phyloP scores from a whole-genome alignment of 2,888 invertebrate species.

The Invenusta paracnida region DNA sequence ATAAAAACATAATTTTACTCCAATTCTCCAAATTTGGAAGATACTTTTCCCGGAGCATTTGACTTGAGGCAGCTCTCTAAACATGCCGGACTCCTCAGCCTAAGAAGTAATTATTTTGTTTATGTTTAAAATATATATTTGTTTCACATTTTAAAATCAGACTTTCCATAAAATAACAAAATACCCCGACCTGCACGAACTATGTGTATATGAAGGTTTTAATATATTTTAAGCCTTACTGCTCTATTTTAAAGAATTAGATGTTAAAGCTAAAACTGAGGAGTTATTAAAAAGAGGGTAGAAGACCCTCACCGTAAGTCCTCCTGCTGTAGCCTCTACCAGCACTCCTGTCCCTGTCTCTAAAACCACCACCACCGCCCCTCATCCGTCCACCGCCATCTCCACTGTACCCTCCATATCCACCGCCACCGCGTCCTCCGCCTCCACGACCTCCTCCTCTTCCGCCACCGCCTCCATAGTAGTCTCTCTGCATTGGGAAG shows the following conservation, averaged over 20 bases:
- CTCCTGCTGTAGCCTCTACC: not conserved
- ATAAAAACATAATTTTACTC: too few species aligned
- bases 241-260: not conserved
- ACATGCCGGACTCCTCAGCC: too few species aligned
- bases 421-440: not conserved
- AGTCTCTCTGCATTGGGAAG: not conserved
- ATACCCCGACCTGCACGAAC: too few species aligned
- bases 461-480: not conserved
- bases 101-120: too few species aligned
- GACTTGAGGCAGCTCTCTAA: too few species aligned
- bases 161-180: too few species aligned
- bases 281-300: not conserved
- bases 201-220: too few species aligned
- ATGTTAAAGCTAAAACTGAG: not conserved
- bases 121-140: too few species aligned
- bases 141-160: too few species aligned
- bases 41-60: too few species aligned
- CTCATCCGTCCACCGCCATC: not conserved
- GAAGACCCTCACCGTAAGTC: not conserved
- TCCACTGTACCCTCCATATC: not conserved
- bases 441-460: not conserved
- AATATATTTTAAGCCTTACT: too few species aligned
- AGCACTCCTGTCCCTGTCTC: slow-evolving; percentile 4
- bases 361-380: not conserved
- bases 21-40: too few species aligned